These are phyloP conservation scores for Protosalanx chinensis DNA, from an alignment of 2,797 vertebrate genomes.

Conservation along the genomic window DNA sequence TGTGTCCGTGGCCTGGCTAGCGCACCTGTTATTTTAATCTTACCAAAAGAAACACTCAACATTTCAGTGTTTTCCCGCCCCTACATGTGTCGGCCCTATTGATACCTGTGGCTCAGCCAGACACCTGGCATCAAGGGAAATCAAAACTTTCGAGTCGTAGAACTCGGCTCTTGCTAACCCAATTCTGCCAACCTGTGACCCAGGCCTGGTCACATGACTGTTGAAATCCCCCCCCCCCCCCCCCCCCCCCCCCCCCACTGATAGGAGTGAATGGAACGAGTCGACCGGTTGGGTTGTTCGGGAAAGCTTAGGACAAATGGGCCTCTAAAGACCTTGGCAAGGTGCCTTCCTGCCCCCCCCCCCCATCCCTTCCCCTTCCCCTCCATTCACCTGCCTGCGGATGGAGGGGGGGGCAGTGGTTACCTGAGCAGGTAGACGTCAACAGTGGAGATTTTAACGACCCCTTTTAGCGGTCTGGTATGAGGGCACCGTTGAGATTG, in stretches of 20 bases:
- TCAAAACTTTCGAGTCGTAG: not conserved
- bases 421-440: not conserved
- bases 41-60: not conserved
- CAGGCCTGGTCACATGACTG: not conserved
- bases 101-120: too few relatives aligned
- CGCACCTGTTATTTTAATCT: not conserved
- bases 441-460: not conserved
- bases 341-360: not conserved
- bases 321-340: not conserved
- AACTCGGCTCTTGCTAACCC: not conserved
- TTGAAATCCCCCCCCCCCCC: not conserved
- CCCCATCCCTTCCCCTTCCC: too few relatives aligned
- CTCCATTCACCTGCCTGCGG: not conserved
- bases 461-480: too few relatives aligned
- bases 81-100: not conserved
- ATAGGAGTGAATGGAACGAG: not conserved
- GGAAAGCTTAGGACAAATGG: not conserved
- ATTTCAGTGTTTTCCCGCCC: not conserved
- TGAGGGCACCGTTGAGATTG: not conserved
- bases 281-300: not conserved
- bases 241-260: not conserved
- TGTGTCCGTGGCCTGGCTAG: not conserved
- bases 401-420: too few relatives aligned
- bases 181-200: not conserved
- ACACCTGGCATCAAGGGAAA: too few relatives aligned